phyloP scores from a whole-genome alignment of 2,113 vertebrate species.

The Anarrhichthys ocellatus region DNA sequence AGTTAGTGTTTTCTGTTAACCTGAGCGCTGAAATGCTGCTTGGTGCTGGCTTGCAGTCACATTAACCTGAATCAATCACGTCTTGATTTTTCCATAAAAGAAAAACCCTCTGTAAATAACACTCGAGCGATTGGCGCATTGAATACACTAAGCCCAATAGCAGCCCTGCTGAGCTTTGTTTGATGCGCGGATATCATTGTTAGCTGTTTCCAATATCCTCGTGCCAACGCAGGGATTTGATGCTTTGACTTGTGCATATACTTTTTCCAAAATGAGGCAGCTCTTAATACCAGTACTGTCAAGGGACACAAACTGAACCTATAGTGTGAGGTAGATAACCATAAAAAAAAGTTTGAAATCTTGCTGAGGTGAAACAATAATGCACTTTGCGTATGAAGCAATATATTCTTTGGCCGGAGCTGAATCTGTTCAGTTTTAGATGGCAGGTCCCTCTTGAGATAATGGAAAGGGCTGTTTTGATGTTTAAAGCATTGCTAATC shows the following conservation, averaged over 20 bases:
- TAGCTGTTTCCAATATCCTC: conserved; percentile 70
- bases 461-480: conserved; percentile 77
- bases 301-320: conserved; percentile 42
- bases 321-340: conserved; percentile 8
- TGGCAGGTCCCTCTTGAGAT: conserved; percentile 68
- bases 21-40: conserved; percentile 80
- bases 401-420: conserved; percentile 58
- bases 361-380: conserved; percentile 70
- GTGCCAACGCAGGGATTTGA: conserved; percentile 64
- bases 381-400: conserved; percentile 61
- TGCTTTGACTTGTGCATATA: conserved; percentile 62
- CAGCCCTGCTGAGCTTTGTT: conserved; percentile 53
- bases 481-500: conserved; percentile 79
- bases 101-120: conserved; percentile 84
- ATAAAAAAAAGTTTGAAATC: conserved; percentile 56
- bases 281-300: conserved; percentile 66
- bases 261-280: conserved; percentile 58
- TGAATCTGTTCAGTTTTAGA: conserved; percentile 62
- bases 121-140: conserved; percentile 56
- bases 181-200: conserved; percentile 67
- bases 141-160: conserved; percentile 68
- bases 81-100: conserved; percentile 88
- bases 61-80: conserved; percentile 88
- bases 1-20: conserved; percentile 88
- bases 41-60: conserved; percentile 79